phyloP scores from a whole-genome alignment of 2,113 vertebrate species.

The Fulica atra region DNA sequence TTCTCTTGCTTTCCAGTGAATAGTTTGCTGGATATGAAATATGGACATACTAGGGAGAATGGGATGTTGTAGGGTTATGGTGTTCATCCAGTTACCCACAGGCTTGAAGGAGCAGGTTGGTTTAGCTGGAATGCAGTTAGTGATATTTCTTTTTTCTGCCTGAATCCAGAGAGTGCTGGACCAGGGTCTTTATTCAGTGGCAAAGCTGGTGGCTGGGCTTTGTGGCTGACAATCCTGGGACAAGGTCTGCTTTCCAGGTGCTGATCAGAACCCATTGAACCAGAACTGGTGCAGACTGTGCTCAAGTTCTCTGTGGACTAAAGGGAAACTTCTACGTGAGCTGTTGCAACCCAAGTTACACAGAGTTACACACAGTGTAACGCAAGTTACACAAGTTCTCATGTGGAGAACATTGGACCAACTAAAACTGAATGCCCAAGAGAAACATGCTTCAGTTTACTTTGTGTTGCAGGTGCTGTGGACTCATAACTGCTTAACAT shows the following conservation, averaged over 20 bases:
- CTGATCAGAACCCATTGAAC: rapidly evolving
- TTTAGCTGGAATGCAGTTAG: not conserved
- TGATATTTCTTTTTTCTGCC: not conserved
- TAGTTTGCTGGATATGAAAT: not conserved
- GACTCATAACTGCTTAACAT: not conserved
- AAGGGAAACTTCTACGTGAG: not conserved
- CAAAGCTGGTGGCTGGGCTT: not conserved
- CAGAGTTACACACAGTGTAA: too few relatives aligned
- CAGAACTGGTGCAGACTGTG: not conserved
- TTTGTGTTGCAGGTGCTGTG: not conserved
- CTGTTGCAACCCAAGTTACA: not conserved
- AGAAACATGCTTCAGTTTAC: not conserved
- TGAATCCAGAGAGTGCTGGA: not conserved
- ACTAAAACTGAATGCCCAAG: not conserved
- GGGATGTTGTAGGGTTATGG: not conserved
- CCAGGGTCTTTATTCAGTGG: not conserved
- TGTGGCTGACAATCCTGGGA: not conserved
- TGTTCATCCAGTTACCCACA: not conserved
- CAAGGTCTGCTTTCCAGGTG: not conserved
- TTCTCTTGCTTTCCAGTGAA: not conserved
- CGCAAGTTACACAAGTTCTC: not conserved
- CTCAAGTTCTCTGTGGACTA: rapidly evolving
- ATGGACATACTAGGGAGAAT: not conserved
- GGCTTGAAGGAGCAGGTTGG: rapidly evolving
- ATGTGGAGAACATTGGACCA: not conserved